Base-by-base conservation (phyloP, 1,140 invertebrate species). In the Drosophila melanogaster region DNA sequence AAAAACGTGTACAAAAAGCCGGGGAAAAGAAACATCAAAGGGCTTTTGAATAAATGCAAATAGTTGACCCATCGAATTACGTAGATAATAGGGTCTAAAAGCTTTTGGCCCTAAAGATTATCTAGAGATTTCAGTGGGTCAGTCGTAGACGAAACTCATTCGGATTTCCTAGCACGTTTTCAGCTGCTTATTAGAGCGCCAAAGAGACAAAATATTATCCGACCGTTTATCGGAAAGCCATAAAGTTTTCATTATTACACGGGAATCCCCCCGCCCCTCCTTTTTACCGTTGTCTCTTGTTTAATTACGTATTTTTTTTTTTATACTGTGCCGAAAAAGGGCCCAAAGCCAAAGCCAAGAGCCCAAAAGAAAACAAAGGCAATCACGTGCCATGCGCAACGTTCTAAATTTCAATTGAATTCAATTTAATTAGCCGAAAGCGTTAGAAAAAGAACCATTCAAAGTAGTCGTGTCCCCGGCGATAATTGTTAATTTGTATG, bases 331-430 rank as follows among this genome's bases (percentile, higher is more conserved):
- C 62, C 74, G 57, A 74, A 84, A 77, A 79, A 60, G 66, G 75
- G 44, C 55, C 73, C 57, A 22, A 22, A 22, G 19, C 19, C 19
- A 22, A 2, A 22, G 19, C 19, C 19, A 22, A 22, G 49, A 30
- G 47, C 40, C 60, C 38, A 30, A 51, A 66, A 19, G 33, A 65
- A 75, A 57, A 75, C 59, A 65, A 70, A 33, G 56, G 53, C 77
- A 73, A 87, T 89, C 84, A 87, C 84, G 84, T 87, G 84, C 84
- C 84, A 60, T 60, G 84, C 62, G 51, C 84, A 84, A 67, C 77
- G 84, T 89, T 87, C 84, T 84, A 89, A 87, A 87, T 89, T 87
- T 87, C 84, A 84, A 87, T 89, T 89, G 84, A 87, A 87, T 84
- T 77, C 84, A 84, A 89, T 87, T 87, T 87, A 87, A 87, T 87